Conservation (phyloP, 2,113 vertebrate genomes). For the Stercorarius parasiticus region DNA sequence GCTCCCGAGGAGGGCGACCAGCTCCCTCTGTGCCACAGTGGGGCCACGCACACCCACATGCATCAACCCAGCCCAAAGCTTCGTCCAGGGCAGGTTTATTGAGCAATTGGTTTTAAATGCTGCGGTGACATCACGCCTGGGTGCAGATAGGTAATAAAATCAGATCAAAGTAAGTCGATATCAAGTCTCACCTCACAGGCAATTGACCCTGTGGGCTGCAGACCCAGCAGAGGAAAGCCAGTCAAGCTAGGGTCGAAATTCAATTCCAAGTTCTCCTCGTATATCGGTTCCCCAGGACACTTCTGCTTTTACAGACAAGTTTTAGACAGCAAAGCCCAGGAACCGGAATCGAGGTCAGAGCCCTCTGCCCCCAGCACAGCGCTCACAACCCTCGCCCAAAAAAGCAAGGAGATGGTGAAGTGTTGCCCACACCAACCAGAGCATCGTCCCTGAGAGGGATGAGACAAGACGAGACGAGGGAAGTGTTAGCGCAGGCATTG, state of each 20-base stretch:
- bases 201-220: background rate
- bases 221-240: background rate
- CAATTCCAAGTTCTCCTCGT: background rate
- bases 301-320: background rate
- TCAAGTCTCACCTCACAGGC: background rate
- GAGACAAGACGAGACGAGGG: background rate
- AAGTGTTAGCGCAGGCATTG: accelerated
- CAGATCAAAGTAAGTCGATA: background rate
- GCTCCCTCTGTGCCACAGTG: background rate
- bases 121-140: background rate
- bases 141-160: background rate
- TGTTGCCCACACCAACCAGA: background rate
- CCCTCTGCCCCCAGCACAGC: too few species aligned
- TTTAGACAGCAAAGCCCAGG: background rate
- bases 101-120: background rate
- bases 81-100: background rate
- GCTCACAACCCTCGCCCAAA: background rate
- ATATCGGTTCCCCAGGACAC: background rate
- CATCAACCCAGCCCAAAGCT: background rate
- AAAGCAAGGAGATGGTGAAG: background rate
- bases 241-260: background rate
- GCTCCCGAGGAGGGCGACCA: background rate
- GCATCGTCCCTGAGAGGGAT: background rate
- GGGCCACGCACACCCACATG: accelerated
- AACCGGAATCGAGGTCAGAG: background rate